Conservation (phyloP, 2,888 invertebrate species). For the Epinotia ramella region DNA sequence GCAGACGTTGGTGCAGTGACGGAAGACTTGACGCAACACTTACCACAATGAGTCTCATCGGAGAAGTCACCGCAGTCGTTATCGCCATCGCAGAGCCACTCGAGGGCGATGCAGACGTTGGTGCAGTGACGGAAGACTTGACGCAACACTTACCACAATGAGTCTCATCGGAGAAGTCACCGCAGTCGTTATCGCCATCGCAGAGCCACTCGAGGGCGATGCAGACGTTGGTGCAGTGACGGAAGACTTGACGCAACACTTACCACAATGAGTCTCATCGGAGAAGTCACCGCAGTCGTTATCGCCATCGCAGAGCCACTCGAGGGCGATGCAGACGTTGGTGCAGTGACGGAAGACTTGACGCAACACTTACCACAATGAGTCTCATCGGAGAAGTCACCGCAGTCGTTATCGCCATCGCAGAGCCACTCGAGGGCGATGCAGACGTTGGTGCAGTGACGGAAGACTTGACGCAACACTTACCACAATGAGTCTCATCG, state of each 20-base stretch:
- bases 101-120: conserved; percentile 89
- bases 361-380: conserved; percentile 86
- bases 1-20: conserved; percentile 90
- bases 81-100: conserved; percentile 92
- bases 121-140: conserved; percentile 88
- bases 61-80: conserved; percentile 93
- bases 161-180: conserved; percentile 92
- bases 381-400: conserved; percentile 92
- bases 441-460: conserved; percentile 90
- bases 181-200: conserved; percentile 93
- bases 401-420: conserved; percentile 93
- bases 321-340: conserved; percentile 89
- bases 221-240: conserved; percentile 90
- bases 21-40: conserved; percentile 70
- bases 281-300: conserved; percentile 93
- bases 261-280: conserved; percentile 92
- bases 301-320: conserved; percentile 92
- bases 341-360: conserved; percentile 88
- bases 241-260: conserved; percentile 70
- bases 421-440: conserved; percentile 91
- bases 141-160: conserved; percentile 86
- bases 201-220: conserved; percentile 91
- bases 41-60: conserved; percentile 92
- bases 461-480: conserved; percentile 70
- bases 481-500: conserved; percentile 92